Conservation (phyloP, 1,140 invertebrate genomes). For the Neodiprion lecontei region DNA sequence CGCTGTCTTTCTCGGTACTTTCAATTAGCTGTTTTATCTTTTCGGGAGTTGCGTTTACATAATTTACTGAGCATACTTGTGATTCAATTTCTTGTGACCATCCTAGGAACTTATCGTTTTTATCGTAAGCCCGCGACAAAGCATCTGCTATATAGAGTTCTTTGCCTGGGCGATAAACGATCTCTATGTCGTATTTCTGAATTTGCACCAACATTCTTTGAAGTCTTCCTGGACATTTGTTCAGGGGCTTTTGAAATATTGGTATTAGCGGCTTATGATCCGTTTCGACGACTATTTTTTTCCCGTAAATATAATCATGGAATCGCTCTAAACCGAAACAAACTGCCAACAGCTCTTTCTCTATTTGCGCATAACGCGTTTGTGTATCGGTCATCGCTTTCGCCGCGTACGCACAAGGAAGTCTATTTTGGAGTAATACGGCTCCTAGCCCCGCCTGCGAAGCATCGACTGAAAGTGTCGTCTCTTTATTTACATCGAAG, state of each 20-base stretch:
- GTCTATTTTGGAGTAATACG: conserved; percentile 51
- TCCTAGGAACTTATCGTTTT: conserved; percentile 26
- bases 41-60: conserved; percentile 28
- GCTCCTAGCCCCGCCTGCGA: conserved; percentile 50
- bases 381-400: conserved; percentile 43
- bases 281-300: conserved; percentile 51
- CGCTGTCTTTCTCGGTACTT: conserved; percentile 37
- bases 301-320: conserved; percentile 46
- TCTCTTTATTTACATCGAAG: conserved; percentile 40
- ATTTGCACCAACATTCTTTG: conserved; percentile 54
- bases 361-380: conserved; percentile 48
- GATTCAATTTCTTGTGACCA: conserved; percentile 32
- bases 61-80: conserved; percentile 35
- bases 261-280: conserved; percentile 54
- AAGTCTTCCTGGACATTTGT: conserved; percentile 45
- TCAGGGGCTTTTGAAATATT: conserved; percentile 47
- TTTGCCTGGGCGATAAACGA: conserved; percentile 45
- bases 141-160: conserved; percentile 52
- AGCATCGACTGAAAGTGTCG: conserved; percentile 49
- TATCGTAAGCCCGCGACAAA: conserved; percentile 45
- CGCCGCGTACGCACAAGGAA: conserved; percentile 49
- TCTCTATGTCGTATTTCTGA: conserved; percentile 42
- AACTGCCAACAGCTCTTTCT: conserved; percentile 53
- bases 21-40: conserved; percentile 39
- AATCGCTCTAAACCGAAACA: conserved; percentile 44